A percentile compares a stretch with the other conserved stretches of the same genome.
Evolutionary conservation across 2,797 vertebrate species (phyloP).

Genomic region (Poeciliopsis infans): DNA sequence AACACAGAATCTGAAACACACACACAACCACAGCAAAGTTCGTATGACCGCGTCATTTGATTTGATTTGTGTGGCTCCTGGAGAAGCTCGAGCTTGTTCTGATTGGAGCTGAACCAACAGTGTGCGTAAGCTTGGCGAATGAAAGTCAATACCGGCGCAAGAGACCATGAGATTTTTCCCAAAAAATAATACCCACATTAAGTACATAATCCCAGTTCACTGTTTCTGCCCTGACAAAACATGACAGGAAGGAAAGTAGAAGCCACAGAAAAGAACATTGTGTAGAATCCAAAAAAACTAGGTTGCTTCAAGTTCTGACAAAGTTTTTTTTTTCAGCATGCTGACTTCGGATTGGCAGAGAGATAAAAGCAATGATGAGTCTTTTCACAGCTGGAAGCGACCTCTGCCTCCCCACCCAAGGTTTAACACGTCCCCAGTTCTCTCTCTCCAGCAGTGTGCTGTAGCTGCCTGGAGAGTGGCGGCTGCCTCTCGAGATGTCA

Average conservation of each 20-base stretch:
- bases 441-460: conserved; percentile 34
- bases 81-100: conserved; percentile 34
- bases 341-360: conserved; percentile 37
- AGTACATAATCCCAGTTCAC: conserved; percentile 24
- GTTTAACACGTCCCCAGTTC: conserved; percentile 36
- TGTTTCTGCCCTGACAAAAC: conserved; percentile 48
- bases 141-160: conserved; percentile 27
- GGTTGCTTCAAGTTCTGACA: conserved; percentile 50
- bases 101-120: conserved; percentile 17
- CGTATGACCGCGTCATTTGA: conserved; percentile 26
- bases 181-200: conserved; percentile 21
- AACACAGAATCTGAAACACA: background rate
- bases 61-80: conserved; percentile 39
- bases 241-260: conserved; percentile 12
- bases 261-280: conserved; percentile 1
- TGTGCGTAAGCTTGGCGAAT: conserved; percentile 22
- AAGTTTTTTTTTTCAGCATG: conserved; percentile 28
- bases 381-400: conserved; percentile 40
- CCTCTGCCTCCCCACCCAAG: conserved; percentile 26
- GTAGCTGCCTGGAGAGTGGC: conserved; percentile 42
- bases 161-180: conserved; percentile 11
- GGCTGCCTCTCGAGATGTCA: conserved; percentile 54
- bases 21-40: background rate
- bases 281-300: conserved; percentile 24
- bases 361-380: conserved; percentile 38